Conservation (phyloP, 2,888 invertebrate species). For the Aspidapion aeneum region DNA sequence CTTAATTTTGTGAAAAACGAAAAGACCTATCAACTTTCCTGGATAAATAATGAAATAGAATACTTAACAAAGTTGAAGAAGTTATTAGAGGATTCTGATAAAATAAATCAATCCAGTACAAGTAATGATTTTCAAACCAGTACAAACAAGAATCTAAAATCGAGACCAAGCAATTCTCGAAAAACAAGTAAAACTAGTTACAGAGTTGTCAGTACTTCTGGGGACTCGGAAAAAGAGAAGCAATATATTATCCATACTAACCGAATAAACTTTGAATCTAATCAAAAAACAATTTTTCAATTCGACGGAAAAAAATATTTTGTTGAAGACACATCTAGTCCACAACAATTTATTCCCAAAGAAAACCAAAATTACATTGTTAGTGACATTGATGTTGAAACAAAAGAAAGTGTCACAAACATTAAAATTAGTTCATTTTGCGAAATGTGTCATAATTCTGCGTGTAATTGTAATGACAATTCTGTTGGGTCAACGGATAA, state of each 20-base stretch:
- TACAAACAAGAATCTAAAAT: neutral
- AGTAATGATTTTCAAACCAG: neutral
- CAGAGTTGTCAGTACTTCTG: neutral
- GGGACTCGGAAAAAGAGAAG: slow-evolving; percentile 17
- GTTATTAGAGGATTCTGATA: slow-evolving; percentile 37
- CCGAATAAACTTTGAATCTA: slow-evolving; percentile 10
- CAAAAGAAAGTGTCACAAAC: slow-evolving; percentile 30
- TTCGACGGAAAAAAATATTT: slow-evolving; percentile 27
- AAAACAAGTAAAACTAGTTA: neutral
- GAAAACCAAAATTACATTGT: slow-evolving; percentile 11
- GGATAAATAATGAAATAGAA: slow-evolving; percentile 57
- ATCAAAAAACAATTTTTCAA: slow-evolving; percentile 21
- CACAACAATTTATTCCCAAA: neutral
- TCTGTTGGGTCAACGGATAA: no score
- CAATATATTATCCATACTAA: slow-evolving; percentile 35
- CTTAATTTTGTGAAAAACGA: slow-evolving; percentile 50
- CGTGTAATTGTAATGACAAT: slow-evolving; percentile 25
- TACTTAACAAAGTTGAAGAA: slow-evolving; percentile 54
- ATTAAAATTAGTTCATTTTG: slow-evolving; percentile 32
- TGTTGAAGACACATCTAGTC: slow-evolving; percentile 15
- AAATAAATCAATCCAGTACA: neutral
- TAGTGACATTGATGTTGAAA: slow-evolving; percentile 31
- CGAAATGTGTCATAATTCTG: slow-evolving; percentile 19
- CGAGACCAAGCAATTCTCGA: neutral
- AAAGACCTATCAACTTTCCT: slow-evolving; percentile 52